These are phyloP conservation scores for Paedocypris micromegethes DNA, from an alignment of 2,797 vertebrate genomes.

Conservation along the genomic window DNA sequence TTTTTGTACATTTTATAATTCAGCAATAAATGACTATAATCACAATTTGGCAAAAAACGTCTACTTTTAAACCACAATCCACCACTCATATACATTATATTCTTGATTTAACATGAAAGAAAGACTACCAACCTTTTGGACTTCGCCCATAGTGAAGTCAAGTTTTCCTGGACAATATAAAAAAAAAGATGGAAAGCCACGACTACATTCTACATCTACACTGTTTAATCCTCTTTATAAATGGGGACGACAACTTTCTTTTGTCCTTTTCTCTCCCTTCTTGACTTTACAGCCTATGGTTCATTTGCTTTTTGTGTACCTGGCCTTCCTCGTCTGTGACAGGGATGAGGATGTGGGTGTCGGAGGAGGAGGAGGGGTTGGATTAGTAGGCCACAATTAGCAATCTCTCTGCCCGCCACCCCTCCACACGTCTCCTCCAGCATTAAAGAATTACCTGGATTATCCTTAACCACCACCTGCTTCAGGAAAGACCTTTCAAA, in stretches of 20 bases:
- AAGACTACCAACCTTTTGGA: conserved; percentile 71
- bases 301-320: conserved; percentile 2
- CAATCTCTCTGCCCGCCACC: conserved; percentile 50
- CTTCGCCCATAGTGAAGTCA: conserved; percentile 77
- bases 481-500: conserved; percentile 33
- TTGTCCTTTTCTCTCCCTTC: background rate
- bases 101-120: background rate
- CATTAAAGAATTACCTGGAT: conserved; percentile 82
- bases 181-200: conserved; percentile 2
- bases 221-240: too few species aligned
- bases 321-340: conserved; percentile 19
- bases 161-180: conserved; percentile 36
- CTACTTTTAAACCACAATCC: background rate
- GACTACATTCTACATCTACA: conserved; percentile 41
- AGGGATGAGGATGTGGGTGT: conserved; percentile 39
- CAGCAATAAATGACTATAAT: too few species aligned
- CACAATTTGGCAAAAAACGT: background rate
- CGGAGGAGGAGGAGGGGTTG: conserved; percentile 56
- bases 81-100: too few species aligned
- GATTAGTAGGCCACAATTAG: conserved; percentile 84
- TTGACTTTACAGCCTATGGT: conserved; percentile 19
- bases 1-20: too few species aligned
- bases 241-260: background rate
- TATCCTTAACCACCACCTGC: conserved; percentile 81
- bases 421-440: conserved; percentile 55